phyloP scores from a whole-genome alignment of 2,888 invertebrate species.

The Dicranocentrus wangi region DNA sequence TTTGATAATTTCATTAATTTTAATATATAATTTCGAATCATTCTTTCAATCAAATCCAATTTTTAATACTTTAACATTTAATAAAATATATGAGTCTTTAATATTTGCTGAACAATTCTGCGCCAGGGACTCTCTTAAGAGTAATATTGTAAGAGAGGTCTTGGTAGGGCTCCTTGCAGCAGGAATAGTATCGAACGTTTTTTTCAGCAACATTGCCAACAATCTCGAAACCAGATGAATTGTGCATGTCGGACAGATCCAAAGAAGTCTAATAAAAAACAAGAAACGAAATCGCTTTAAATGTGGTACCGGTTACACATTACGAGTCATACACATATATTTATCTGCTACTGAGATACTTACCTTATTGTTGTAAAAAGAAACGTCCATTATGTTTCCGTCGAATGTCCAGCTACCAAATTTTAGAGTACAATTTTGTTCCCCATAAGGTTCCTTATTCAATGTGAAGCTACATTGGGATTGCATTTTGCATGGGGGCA shows the following conservation, averaged over 20 bases:
- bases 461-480: conserved; percentile 52
- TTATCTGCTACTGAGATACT: too few species aligned
- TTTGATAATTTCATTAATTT: too few species aligned
- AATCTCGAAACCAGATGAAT: conserved; percentile 40
- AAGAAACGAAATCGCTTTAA: too few species aligned
- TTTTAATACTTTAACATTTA: too few species aligned
- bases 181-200: conserved; percentile 9
- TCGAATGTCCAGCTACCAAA: conserved; percentile 64
- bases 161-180: conserved; percentile 32
- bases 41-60: too few species aligned
- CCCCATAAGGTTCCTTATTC: conserved; percentile 42
- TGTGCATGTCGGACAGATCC: conserved; percentile 19
- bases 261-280: not conserved
- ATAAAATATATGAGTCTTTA: too few species aligned
- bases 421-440: conserved; percentile 61
- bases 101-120: conserved; percentile 15
- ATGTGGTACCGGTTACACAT: not conserved
- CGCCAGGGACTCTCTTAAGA: conserved; percentile 35
- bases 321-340: conserved; percentile 18
- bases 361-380: conserved; percentile 54
- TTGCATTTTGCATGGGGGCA: conserved; percentile 61
- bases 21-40: too few species aligned
- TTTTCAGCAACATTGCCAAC: conserved; percentile 1
- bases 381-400: conserved; percentile 52
- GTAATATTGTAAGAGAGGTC: conserved; percentile 35